A percentile compares a stretch with the other conserved stretches of the same genome.
These are phyloP conservation scores for Potamilus streckersoni DNA, from an alignment of 1,140 invertebrate genomes.

Conservation along the genomic window DNA sequence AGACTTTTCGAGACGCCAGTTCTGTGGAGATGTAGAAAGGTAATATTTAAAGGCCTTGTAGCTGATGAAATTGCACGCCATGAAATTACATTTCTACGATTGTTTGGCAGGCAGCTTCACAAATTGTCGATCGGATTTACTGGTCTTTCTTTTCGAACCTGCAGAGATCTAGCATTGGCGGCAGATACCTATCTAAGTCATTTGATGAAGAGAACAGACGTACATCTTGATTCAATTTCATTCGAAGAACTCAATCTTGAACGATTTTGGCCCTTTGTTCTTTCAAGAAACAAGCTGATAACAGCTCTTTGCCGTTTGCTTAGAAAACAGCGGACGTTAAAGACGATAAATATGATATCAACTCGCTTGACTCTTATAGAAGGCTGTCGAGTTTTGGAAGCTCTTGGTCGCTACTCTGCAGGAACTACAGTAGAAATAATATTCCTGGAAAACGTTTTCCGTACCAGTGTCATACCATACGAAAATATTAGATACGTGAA, in stretches of 20 bases:
- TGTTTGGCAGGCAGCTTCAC: conserved; percentile 32
- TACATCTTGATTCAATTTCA: conserved; percentile 25
- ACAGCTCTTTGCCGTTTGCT: conserved; percentile 35
- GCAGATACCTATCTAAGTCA: conserved; percentile 28
- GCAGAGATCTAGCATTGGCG: conserved; percentile 32
- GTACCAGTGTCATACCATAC: conserved; percentile 32
- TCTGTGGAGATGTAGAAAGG: conserved; percentile 34
- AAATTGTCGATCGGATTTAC: conserved; percentile 27
- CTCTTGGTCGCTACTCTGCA: conserved; percentile 28
- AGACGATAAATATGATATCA: conserved; percentile 29
- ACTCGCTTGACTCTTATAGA: conserved; percentile 33
- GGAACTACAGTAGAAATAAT: conserved; percentile 22
- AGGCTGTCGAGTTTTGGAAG: conserved; percentile 39
- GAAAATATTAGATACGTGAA: conserved; percentile 19
- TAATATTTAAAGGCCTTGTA: conserved; percentile 19
- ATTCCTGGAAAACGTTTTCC: conserved; percentile 42
- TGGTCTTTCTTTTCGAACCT: conserved; percentile 28
- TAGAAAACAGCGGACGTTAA: conserved; percentile 24
- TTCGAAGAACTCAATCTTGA: conserved; percentile 36
- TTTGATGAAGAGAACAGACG: conserved; percentile 11
- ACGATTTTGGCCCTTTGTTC: conserved; percentile 34
- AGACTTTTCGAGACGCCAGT: conserved; percentile 35
- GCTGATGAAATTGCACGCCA: conserved; percentile 17
- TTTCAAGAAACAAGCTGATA: conserved; percentile 34
- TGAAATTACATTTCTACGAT: conserved; percentile 31